Evolutionary conservation across 2,797 vertebrate species (phyloP).

Genomic region (Pogonophryne albipinna): DNA sequence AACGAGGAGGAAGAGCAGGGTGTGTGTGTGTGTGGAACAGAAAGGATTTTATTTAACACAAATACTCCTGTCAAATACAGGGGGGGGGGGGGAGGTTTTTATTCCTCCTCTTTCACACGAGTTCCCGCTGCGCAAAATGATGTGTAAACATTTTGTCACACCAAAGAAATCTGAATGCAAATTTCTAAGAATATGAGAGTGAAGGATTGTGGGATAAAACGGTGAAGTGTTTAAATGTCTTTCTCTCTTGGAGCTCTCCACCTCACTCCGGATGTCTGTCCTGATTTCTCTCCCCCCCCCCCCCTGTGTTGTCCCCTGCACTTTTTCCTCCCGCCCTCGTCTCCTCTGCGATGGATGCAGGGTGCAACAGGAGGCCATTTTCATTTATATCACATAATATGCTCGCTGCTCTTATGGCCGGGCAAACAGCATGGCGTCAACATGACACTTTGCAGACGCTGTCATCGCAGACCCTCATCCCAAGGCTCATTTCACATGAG

Average conservation of each 20-base stretch:
- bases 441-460: conserved; percentile 71
- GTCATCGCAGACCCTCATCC: conserved; percentile 68
- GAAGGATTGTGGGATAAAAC: conserved; percentile 35
- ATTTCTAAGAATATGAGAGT: background rate
- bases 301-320: conserved; percentile 58
- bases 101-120: background rate
- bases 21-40: conserved; percentile 63
- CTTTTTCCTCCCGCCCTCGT: conserved; percentile 30
- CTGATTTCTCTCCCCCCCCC: conserved; percentile 63
- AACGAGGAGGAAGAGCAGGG: conserved; percentile 45
- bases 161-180: conserved; percentile 21
- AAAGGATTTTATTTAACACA: conserved; percentile 62
- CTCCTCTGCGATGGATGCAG: conserved; percentile 33
- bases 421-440: conserved; percentile 63
- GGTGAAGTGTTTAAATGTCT: conserved; percentile 12
- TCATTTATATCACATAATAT: conserved; percentile 82
- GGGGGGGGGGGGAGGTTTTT: conserved; percentile 6
- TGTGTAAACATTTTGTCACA: conserved; percentile 56
- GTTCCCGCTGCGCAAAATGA: conserved; percentile 40
- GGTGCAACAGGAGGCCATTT: conserved; percentile 75
- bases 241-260: conserved; percentile 36
- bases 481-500: conserved; percentile 72
- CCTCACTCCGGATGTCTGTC: conserved; percentile 60
- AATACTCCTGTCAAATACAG: conserved; percentile 55
- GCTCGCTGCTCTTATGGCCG: conserved; percentile 49